A percentile compares a stretch with the other conserved stretches of the same genome.
These are phyloP conservation scores for Vimba vimba DNA, from an alignment of 2,113 vertebrate species.

Conservation along the genomic window DNA sequence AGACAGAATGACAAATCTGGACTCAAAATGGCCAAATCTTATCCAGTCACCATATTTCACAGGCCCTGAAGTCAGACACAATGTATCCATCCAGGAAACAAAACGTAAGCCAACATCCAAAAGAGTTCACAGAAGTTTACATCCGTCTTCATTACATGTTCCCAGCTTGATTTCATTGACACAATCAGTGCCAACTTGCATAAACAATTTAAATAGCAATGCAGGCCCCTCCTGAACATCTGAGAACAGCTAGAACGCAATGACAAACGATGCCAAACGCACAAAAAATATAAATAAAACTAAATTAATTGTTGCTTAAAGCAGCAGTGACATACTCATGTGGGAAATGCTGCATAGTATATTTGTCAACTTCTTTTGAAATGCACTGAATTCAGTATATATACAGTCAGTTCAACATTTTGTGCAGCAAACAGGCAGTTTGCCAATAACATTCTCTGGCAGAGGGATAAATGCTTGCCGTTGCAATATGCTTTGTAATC, in stretches of 20 bases:
- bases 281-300: background rate
- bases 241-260: background rate
- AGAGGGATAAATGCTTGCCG: constrained; percentile 25
- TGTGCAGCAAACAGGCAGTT: background rate
- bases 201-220: background rate
- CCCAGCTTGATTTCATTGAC: constrained; percentile 28
- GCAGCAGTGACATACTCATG: background rate
- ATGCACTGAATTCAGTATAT: background rate
- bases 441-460: constrained; percentile 24
- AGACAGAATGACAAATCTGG: no score
- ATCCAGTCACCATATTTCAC: background rate
- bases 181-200: constrained; percentile 13
- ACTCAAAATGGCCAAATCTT: background rate
- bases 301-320: background rate
- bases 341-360: background rate
- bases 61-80: background rate
- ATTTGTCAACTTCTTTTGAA: background rate
- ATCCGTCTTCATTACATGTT: background rate
- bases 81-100: background rate
- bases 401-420: background rate
- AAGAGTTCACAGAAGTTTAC: background rate
- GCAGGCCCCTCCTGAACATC: background rate
- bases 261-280: background rate
- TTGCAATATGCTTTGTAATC: constrained; percentile 36
- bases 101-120: background rate